Evolutionary conservation across 2,797 vertebrate species (phyloP).

Genomic region (Ctenosaura bakeri): DNA sequence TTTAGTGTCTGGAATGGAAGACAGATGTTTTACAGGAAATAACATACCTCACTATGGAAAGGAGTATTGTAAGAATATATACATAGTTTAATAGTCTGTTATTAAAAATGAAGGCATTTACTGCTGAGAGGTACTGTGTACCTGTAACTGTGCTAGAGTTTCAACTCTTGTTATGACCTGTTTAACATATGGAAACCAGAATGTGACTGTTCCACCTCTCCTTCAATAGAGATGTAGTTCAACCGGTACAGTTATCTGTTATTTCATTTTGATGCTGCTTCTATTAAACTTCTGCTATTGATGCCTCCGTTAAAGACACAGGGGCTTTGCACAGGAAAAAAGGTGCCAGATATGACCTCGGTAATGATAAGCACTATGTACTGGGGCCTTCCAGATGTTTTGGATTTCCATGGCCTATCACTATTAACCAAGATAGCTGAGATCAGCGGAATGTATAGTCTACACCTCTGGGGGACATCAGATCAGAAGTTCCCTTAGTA

Average conservation of each 20-base stretch:
- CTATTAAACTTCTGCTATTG: neutral
- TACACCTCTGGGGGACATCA: neutral
- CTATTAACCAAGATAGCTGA: neutral
- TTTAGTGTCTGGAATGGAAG: slow-evolving; percentile 37
- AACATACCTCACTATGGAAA: neutral
- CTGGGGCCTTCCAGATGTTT: neutral
- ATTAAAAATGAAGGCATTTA: slow-evolving; percentile 9
- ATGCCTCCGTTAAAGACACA: neutral
- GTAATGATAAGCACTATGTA: too few relatives aligned
- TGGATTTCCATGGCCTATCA: neutral
- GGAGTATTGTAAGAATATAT: neutral
- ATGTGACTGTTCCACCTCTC: neutral
- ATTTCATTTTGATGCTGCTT: neutral
- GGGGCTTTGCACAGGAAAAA: neutral
- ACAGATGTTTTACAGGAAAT: slow-evolving; percentile 43
- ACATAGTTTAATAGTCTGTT: slow-evolving; percentile 11
- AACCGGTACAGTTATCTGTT: neutral
- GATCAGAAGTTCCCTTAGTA: neutral
- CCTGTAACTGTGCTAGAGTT: slow-evolving; percentile 1
- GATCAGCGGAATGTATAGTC: neutral
- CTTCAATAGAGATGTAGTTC: neutral
- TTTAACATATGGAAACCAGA: neutral
- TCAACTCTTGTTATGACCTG: neutral
- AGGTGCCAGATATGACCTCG: neutral
- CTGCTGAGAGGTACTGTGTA: neutral